Evolutionary conservation across 2,797 vertebrate species (phyloP).

Genomic region (Rhinella marina): DNA sequence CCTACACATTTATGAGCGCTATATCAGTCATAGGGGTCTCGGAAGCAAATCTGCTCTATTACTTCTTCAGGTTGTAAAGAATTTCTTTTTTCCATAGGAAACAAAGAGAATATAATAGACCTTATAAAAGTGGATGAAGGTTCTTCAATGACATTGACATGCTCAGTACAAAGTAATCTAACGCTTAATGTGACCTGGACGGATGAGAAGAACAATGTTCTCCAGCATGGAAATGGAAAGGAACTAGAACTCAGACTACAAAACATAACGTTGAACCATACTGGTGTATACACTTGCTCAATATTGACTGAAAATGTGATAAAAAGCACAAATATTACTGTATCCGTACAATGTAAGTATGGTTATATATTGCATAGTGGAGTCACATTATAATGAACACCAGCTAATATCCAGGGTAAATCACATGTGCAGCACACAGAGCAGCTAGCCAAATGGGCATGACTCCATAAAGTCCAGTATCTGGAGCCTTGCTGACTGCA

Average conservation of each 20-base stretch:
- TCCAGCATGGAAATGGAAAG: neutral
- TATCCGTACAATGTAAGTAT: slow-evolving; percentile 21
- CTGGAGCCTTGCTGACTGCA: too few relatives aligned
- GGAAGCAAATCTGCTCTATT: too few relatives aligned
- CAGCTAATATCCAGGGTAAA: too few relatives aligned
- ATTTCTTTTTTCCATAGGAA: too few relatives aligned
- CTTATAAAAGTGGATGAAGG: neutral
- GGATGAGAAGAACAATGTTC: neutral
- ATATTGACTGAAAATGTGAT: neutral
- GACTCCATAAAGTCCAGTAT: too few relatives aligned
- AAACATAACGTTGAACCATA: neutral
- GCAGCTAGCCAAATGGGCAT: too few relatives aligned
- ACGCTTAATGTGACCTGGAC: slow-evolving; percentile 18
- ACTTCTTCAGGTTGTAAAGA: too few relatives aligned
- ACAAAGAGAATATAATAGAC: too few relatives aligned
- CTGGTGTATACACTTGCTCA: neutral
- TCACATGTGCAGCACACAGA: too few relatives aligned
- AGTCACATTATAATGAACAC: too few relatives aligned
- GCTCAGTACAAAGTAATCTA: slow-evolving; percentile 27
- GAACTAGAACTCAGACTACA: neutral
- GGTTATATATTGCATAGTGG: neutral
- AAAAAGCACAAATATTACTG: neutral
- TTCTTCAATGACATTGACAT: neutral
- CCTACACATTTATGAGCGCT: too few relatives aligned
- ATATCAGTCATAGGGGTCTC: too few relatives aligned